Base-by-base conservation (phyloP, 2,888 invertebrate species). In the Aproaerema taeniolella region DNA sequence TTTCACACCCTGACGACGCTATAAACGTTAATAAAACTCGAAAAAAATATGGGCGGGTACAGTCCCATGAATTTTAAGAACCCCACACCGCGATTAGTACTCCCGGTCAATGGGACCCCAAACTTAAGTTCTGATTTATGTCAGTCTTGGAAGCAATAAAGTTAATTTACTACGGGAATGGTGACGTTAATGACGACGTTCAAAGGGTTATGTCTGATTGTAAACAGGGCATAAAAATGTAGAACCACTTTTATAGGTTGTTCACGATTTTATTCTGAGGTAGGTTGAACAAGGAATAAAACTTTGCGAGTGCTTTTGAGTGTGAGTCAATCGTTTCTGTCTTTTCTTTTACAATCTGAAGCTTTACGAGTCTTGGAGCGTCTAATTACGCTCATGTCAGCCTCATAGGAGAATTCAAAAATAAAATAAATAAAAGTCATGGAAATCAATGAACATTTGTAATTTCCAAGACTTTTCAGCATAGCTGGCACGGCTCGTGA, bases 1-100 rank as follows among this genome's bases (percentile, higher is more conserved):
- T 67, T 67, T 67, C 53, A 69, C 66, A 70, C 64, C 52, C 62
- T 65, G 55, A 67, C 62, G 61, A 57, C 49, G 46, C 47, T 52
- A 49, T 62, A 58, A 65, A 51, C 10, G n/a, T 13, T n/a, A 28
- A 28, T n/a, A 28, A 8, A 10, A 2, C 13, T 13, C 12, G n/a
- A n/a, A n/a, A n/a, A n/a, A n/a, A n/a, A n/a, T 30, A 49, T 48
- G 51, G 57, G 54, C 56, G 55, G 53, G 48, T 47, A 45, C 49
- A 37, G 46, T 45, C 37, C 47, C 49, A 55, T 61, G 59, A 61
- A 59, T 61, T 52, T 58, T 51, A 58, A 47, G 47, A 36, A 43
- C 38, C 44, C 45, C 26, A 33, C 25, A 35, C 29, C 31, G 32
- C 44, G 42, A 40, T 48, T 44, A 50, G 43, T 34, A 36, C 42